Evolutionary conservation across 2,888 invertebrate species (phyloP), one percentile per base, ranked within the genome.

Genomic region (Troides helena): DNA sequence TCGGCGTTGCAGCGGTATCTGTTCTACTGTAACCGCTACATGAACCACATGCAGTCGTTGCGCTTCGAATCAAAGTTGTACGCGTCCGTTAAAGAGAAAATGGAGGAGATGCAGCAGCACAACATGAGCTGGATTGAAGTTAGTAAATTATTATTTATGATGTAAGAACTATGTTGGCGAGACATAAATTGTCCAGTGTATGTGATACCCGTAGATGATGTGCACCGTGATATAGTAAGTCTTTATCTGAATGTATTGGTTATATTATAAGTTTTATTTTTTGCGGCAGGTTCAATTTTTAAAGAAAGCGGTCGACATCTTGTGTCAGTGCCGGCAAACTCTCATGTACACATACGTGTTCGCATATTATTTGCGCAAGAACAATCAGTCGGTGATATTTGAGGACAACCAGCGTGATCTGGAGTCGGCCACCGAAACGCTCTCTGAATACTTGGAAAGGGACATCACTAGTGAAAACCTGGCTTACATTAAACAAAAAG

Each of bases 101-200:
- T 99, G 99, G 99, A 99, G 87, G 99, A 99, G 92, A 99, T 99
- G 99, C 99, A 99, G 86, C 98, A 98, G 85, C 98, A 98, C 88
- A 98, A 98, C 86, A 99, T 99, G 99, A 98, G 98, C 76, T 99
- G 99, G 99, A 99, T 99, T 81, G 99, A 99, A 95, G 96, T 96
- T 78, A 65, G 63, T 36, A 56, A 30, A 1, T 1, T 6, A 17
- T 56, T 65, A 8, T 7, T 63, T 17, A 14, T 46, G 46, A 46
- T 46, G 46, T 46, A 46, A 14, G 14, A 46, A 46, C 46, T 46
- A 14, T 14, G 46, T 46, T 46, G 39, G 10, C 39, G 39, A 1
- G 39, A 39, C 6, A 39, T 39, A 39, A 6, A 10, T 39, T 10
- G 1, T 4, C 30, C 30, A 30, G 30, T 30, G 30, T 3, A 30